A percentile compares a stretch with the other conserved stretches of the same genome.
Conservation (phyloP, 2,113 vertebrate genomes). For the Poecilia latipinna region DNA sequence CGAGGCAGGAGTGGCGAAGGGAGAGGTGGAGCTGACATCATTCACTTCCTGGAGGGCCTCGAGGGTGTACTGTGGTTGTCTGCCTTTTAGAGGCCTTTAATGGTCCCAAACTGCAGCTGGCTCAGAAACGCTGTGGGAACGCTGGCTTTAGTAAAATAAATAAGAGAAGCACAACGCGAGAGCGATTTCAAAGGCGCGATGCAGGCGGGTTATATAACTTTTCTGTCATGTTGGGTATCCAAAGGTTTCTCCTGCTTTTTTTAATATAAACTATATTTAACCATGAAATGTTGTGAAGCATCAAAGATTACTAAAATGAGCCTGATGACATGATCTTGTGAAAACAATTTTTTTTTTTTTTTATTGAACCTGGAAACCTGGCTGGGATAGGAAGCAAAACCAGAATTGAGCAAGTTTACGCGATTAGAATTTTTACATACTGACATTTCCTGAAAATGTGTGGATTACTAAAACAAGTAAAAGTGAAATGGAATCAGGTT, state of each 20-base stretch:
- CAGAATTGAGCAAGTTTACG: too few relatives aligned
- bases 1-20: slow-evolving; percentile 46
- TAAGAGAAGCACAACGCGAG: background rate
- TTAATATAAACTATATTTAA: background rate
- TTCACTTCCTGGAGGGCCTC: slow-evolving; percentile 56
- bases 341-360: too few relatives aligned
- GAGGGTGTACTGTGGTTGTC: slow-evolving; percentile 29
- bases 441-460: too few relatives aligned
- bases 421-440: too few relatives aligned
- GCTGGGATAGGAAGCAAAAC: too few relatives aligned
- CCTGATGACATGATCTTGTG: too few relatives aligned
- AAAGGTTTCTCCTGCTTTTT: background rate
- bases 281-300: too few relatives aligned
- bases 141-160: background rate
- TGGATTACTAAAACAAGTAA: too few relatives aligned
- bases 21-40: slow-evolving; percentile 70
- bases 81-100: background rate
- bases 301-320: too few relatives aligned
- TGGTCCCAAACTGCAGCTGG: slow-evolving; percentile 22
- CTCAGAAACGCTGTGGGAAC: background rate
- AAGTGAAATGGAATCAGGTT: too few relatives aligned
- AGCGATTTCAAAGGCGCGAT: background rate
- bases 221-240: background rate
- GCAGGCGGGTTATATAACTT: background rate
- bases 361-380: too few relatives aligned